A percentile compares a stretch with the other conserved stretches of the same genome.
These are phyloP conservation scores for Condylura cristata DNA, from an alignment of 2,113 vertebrate species.

Conservation along the genomic window DNA sequence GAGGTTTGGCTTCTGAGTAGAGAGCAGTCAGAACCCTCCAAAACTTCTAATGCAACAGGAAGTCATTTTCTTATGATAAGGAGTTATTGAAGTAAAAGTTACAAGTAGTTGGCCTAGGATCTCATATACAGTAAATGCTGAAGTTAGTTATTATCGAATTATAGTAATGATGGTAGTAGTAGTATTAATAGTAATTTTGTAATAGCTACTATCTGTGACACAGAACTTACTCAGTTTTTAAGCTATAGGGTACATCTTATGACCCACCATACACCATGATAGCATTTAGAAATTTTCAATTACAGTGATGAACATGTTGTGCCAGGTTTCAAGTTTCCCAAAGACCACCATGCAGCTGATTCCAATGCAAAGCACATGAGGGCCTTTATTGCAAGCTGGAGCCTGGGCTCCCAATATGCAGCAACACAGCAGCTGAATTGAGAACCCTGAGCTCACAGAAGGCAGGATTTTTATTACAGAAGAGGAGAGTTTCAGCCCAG, in stretches of 20 bases:
- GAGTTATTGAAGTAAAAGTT: neutral
- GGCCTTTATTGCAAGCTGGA: no score
- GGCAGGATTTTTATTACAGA: no score
- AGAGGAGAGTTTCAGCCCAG: no score
- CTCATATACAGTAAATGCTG: neutral
- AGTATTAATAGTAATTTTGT: neutral
- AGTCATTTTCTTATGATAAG: neutral
- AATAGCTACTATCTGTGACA: neutral
- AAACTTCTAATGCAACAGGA: neutral
- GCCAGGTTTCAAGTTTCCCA: no score
- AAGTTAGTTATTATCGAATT: neutral
- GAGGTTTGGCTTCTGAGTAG: no score
- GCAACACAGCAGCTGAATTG: no score
- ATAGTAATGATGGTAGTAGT: neutral
- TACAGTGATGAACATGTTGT: no score
- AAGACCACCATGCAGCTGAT: no score
- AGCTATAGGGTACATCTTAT: neutral
- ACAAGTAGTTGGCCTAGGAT: neutral
- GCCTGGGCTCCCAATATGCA: no score
- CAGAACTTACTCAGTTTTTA: neutral
- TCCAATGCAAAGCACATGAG: no score
- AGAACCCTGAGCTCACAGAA: no score
- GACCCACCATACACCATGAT: neutral
- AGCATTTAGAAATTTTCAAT: neutral
- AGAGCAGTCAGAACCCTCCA: no score